Base-by-base conservation (phyloP, 2,797 vertebrate genomes). In the Chiroxiphia lanceolata region DNA sequence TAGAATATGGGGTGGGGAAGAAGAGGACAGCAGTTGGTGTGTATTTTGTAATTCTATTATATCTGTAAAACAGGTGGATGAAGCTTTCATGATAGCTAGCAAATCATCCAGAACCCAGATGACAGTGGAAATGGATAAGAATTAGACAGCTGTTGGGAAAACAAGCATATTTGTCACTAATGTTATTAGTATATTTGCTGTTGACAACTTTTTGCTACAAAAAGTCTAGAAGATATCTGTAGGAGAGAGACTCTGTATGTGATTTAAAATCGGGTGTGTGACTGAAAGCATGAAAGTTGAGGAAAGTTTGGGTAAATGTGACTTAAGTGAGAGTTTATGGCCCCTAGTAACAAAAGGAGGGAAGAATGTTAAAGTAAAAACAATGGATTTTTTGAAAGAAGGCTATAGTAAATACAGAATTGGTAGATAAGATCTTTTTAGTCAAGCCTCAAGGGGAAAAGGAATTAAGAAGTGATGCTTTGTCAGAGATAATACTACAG, bases 341-440 rank as follows among this genome's bases (percentile, higher is more conserved):
- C 19, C 68, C 53, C 15, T 64, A 33, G 60, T 87, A 95, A 92
- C 75, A 82, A 92, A 95, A 96, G 71, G 40, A 83, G 59, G 56
- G 61, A 94, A 92, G 78, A 90, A 91, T 93, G 72, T 63, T 87
- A 2, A 83, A 81, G 72, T 72, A 72, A 84, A 95, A 94, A 54
- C 90, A 96, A 67, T 76, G 54, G 70, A 82, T 92, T 95, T 91
- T 90, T 86, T 89, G 59, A 69, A 84, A 69, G 65, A 82, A 88
- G 56, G 70, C 80, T 84, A 53, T 78, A 79, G 72, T 95, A 82
- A 95, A 87, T 87, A 70, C 59, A 20, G 92, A 94, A 82, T 63
- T 72, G 63, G 31, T 91, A 89, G 94, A 92, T 95, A 97, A 95
- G 92, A 96, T 95, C 94, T 93, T 56, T 79, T 78, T 60, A 90